Evolutionary conservation across 2,113 vertebrate genomes (phyloP).

Genomic region (Malurus alboscapulatus): DNA sequence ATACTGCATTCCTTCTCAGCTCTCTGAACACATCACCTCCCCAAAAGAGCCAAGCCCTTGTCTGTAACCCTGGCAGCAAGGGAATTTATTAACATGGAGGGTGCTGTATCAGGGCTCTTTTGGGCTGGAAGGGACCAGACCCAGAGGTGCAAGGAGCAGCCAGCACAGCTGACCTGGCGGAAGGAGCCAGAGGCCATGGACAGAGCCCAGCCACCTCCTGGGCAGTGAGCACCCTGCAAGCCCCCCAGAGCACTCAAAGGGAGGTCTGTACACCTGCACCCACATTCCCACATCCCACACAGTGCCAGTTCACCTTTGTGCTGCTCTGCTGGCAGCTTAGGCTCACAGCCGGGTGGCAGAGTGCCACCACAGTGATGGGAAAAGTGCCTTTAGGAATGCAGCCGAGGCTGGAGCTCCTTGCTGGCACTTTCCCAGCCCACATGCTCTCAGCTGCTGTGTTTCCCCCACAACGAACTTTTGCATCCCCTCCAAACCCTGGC

Average conservation of each 20-base stretch:
- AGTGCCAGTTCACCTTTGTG: neutral
- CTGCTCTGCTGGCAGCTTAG: neutral
- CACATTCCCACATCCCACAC: rapidly evolving
- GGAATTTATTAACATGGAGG: neutral
- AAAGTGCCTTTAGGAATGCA: neutral
- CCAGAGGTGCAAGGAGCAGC: neutral
- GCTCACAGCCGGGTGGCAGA: neutral
- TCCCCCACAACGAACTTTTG: neutral
- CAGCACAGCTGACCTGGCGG: neutral
- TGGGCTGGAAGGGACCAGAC: neutral
- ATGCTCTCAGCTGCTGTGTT: neutral
- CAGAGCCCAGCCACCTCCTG: rapidly evolving
- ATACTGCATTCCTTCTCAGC: neutral
- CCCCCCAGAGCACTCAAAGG: rapidly evolving
- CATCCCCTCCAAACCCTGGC: neutral
- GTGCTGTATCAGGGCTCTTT: neutral
- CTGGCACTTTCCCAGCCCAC: neutral
- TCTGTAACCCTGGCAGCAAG: neutral
- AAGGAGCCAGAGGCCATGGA: neutral
- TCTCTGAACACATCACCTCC: neutral
- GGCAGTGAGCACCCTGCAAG: rapidly evolving
- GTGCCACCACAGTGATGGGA: neutral
- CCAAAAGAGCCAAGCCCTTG: neutral
- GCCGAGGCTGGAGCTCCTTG: neutral
- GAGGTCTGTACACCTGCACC: rapidly evolving